Evolutionary conservation across 2,113 vertebrate species (phyloP), one percentile per base, ranked within the genome.

Genomic region (Tachycineta bicolor): DNA sequence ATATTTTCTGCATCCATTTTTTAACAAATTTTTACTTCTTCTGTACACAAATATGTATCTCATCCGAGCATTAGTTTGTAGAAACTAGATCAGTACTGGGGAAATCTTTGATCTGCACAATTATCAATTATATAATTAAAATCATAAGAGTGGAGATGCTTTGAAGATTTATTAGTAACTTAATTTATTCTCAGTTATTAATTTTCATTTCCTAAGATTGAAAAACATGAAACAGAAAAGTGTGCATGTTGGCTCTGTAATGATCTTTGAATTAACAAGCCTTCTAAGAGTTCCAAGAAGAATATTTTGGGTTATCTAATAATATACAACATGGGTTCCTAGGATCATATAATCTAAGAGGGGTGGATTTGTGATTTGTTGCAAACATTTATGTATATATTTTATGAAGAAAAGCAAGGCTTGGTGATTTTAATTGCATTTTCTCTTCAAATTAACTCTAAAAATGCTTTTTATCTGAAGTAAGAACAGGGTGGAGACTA

Each of bases 171-270:
- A 87, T 89, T 73, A 68, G 52, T 20, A 93, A 77, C 9, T 69
- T 89, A 90, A 92, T 95, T 86, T 92, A 96, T 89, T 94, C 75
- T 74, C 50, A 78, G 41, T 64, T 92, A 79, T 55, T 87, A 67
- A 84, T 80, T 90, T 91, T 50, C 55, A 69, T 87, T n/a, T 65
- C 78, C 87, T 90, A 58, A 87, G 70, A 94, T 2, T 56, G 31
- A 80, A 93, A 90, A 95, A 46, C 50, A 94, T 71, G 55, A 90
- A 94, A 88, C 81, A 90, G 80, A 71, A 84, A 96, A 90, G 89
- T 3, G 0, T 41, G 31, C 28, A 22, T 28, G 13, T 25, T 75
- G 24, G 13, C 47, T 91, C 37, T 58, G 65, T 11, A 55, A 52
- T 25, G 8, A 34, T 67, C 67, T 95, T 87, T 90, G 87, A 96